Conservation (phyloP, 2,797 vertebrate genomes). For the Discoglossus pictus region DNA sequence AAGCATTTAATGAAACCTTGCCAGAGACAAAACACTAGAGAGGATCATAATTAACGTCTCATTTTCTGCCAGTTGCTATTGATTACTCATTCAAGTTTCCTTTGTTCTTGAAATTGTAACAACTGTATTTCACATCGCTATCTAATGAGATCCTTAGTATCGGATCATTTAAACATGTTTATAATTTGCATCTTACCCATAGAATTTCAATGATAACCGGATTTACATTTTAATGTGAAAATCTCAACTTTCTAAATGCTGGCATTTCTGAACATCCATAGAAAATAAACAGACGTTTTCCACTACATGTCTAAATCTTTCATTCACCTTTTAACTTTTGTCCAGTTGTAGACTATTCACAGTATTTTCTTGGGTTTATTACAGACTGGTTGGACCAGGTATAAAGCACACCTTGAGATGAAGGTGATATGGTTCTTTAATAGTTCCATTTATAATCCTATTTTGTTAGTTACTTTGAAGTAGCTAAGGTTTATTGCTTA, state of each 20-base stretch:
- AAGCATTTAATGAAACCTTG: slow-evolving; percentile 80
- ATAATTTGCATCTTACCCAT: slow-evolving; percentile 71
- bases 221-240: slow-evolving; percentile 66
- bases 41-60: slow-evolving; percentile 76
- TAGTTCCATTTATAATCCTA: too few relatives aligned
- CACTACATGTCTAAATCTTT: too few relatives aligned
- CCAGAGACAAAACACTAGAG: slow-evolving; percentile 74
- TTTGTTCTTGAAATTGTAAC: slow-evolving; percentile 77
- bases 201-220: slow-evolving; percentile 70
- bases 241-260: slow-evolving; percentile 59
- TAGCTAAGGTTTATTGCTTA: too few relatives aligned
- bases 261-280: too few relatives aligned
- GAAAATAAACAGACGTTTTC: too few relatives aligned
- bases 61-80: slow-evolving; percentile 78
- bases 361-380: too few relatives aligned
- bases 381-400: too few relatives aligned
- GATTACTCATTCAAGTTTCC: slow-evolving; percentile 78
- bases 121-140: slow-evolving; percentile 71
- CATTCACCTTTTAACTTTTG: too few relatives aligned
- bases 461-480: too few relatives aligned
- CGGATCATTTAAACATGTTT: slow-evolving; percentile 69
- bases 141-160: slow-evolving; percentile 77
- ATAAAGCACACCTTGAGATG: too few relatives aligned
- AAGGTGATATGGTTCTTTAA: too few relatives aligned
- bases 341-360: too few relatives aligned